Evolutionary conservation across 1,140 invertebrate species (phyloP).

Genomic region (Brachionus calyciflorus): DNA sequence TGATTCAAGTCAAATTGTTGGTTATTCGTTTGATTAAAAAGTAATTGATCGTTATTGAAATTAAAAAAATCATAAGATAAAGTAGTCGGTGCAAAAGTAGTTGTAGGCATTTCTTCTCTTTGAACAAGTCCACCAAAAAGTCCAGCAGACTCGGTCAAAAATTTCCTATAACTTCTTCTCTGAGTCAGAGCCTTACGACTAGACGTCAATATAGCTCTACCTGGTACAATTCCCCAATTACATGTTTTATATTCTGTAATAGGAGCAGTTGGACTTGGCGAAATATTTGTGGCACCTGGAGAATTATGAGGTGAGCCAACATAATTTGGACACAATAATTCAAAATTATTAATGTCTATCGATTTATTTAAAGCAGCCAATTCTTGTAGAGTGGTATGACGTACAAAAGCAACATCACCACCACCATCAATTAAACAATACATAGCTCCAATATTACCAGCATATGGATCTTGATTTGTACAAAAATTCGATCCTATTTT

Average conservation of each 20-base stretch:
- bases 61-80: neutral
- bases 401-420: conserved; percentile 79
- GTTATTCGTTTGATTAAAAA: neutral
- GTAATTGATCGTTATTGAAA: conserved; percentile 1
- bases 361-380: conserved; percentile 44
- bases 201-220: conserved; percentile 78
- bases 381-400: conserved; percentile 70
- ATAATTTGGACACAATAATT: conserved; percentile 87
- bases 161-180: neutral
- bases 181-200: conserved; percentile 31
- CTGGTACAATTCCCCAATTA: conserved; percentile 83
- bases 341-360: conserved; percentile 69
- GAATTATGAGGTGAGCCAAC: conserved; percentile 65
- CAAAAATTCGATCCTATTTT: conserved; percentile 65
- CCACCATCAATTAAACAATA: conserved; percentile 73
- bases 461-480: conserved; percentile 80
- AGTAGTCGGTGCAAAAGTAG: neutral
- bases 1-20: neutral
- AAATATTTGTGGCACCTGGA: neutral
- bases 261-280: neutral
- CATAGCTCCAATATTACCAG: conserved; percentile 79
- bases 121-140: neutral
- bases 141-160: conserved; percentile 21
- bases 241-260: conserved; percentile 73
- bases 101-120: neutral